Base-by-base conservation (phyloP, 2,113 vertebrate genomes). In the Brachypodius melanocephalos region DNA sequence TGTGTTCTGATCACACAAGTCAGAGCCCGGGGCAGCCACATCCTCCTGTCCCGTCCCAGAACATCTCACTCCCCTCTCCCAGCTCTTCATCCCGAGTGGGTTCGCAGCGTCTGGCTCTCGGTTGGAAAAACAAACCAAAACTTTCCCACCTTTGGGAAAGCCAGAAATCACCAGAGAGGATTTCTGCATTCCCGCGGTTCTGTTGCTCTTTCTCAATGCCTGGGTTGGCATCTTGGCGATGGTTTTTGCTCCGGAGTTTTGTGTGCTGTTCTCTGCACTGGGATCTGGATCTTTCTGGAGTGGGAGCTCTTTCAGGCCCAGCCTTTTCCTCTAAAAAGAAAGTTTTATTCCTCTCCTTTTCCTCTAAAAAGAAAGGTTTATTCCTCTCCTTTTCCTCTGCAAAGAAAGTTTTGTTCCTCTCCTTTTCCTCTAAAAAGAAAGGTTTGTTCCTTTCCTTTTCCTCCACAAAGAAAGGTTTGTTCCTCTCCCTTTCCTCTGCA, bases 201-300 rank as follows among this genome's bases (percentile, higher is more conserved):
- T 1, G 0, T 52, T 66, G 46, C 40, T n/a, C 52, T 48, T 57
- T 57, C 40, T 46, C 1, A 0, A 0, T n/a, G 49, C 38, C 54
- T 34, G 46, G 17, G 1, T 46, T 81, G 4, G 3, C 21, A 10
- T 58, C 29, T 57, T 6, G 52, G 48, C 6, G 55, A 2, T 58
- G 26, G 73, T 57, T 65, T 73, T 73, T 82, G 34, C 31, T 58
- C 40, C 58, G 78, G 68, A 13, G 21, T 76, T 79, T 28, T 5
- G 2, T 8, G 8, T 11, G 48, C 5, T 76, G 1, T 5, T 42
- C 38, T 52, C 18, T 19, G 58, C 63, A 6, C 18, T 9, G n/a
- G 58, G 21, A 3, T 51, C 51, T 17, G 2, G 34, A 5, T 46
- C 17, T 20, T 24, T 61, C 31, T 25, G 4, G 28, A 49, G 20